These are phyloP conservation scores for Invenusta paracnida DNA, from an alignment of 2,888 invertebrate genomes.

Conservation along the genomic window DNA sequence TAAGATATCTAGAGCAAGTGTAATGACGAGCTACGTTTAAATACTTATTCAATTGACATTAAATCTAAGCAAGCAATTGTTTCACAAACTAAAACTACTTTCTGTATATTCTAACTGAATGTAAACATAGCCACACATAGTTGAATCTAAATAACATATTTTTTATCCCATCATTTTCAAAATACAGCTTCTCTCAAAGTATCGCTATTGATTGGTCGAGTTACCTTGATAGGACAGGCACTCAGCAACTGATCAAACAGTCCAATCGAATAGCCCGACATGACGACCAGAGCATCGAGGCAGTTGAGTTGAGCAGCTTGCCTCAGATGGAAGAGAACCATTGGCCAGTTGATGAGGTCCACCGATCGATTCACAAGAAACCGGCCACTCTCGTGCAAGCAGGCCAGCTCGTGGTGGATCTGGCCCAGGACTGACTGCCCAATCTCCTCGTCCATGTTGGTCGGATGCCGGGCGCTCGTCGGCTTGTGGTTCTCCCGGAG, in stretches of 20 bases:
- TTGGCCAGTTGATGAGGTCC: neutral
- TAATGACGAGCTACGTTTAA: too few species aligned
- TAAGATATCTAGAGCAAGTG: too few species aligned
- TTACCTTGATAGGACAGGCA: slow-evolving; percentile 18
- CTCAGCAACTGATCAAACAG: slow-evolving; percentile 5
- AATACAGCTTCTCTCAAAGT: too few species aligned
- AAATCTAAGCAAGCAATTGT: too few species aligned
- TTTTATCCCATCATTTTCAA: too few species aligned
- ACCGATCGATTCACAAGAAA: neutral
- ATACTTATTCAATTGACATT: too few species aligned
- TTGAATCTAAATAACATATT: too few species aligned
- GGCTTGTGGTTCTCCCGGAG: slow-evolving; percentile 41
- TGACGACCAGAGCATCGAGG: slow-evolving; percentile 24
- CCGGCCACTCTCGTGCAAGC: slow-evolving; percentile 40
- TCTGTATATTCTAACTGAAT: too few species aligned
- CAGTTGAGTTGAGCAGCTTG: slow-evolving; percentile 33
- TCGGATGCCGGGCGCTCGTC: slow-evolving; percentile 35
- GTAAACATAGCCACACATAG: too few species aligned
- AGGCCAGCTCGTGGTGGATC: slow-evolving; percentile 40
- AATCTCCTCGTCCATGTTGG: slow-evolving; percentile 40
- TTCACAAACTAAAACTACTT: too few species aligned
- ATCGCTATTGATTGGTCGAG: too few species aligned
- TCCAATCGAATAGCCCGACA: neutral
- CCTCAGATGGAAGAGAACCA: neutral
- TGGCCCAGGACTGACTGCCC: slow-evolving; percentile 41